Conservation (phyloP, 2,113 vertebrate genomes). For the Melanerpes formicivorus region DNA sequence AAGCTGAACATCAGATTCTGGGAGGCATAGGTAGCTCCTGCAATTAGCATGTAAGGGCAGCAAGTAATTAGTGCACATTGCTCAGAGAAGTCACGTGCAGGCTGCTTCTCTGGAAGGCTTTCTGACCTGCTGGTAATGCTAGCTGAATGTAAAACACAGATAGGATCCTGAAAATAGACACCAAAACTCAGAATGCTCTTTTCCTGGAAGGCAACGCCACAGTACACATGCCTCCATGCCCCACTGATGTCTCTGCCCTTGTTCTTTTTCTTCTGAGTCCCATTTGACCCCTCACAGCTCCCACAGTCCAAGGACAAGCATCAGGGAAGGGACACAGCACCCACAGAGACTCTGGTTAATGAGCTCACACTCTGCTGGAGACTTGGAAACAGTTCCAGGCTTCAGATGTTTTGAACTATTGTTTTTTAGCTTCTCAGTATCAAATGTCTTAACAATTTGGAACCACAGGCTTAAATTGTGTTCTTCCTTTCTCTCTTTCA, state of each 20-base stretch:
- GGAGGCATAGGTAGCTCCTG: not conserved
- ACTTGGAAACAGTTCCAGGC: not conserved
- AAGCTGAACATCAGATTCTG: not conserved
- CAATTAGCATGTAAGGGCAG: not conserved
- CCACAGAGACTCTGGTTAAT: not conserved
- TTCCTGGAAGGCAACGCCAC: not conserved
- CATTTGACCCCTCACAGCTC: not conserved
- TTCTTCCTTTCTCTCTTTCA: not conserved
- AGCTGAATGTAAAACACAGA: not conserved
- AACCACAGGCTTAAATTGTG: not conserved
- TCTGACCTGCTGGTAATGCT: not conserved
- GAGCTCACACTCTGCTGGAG: not conserved
- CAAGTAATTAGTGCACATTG: not conserved
- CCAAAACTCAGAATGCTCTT: not conserved
- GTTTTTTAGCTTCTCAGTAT: not conserved
- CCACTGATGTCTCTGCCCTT: not conserved
- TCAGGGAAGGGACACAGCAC: fast-evolving
- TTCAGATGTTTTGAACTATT: not conserved
- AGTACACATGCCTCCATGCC: not conserved
- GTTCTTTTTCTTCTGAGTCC: not conserved
- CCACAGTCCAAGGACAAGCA: not conserved
- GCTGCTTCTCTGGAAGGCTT: not conserved
- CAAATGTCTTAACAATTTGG: not conserved
- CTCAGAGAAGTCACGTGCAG: not conserved
- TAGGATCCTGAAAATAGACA: not conserved